Conservation (phyloP, 2,113 vertebrate species). For the Megalops atlanticus region DNA sequence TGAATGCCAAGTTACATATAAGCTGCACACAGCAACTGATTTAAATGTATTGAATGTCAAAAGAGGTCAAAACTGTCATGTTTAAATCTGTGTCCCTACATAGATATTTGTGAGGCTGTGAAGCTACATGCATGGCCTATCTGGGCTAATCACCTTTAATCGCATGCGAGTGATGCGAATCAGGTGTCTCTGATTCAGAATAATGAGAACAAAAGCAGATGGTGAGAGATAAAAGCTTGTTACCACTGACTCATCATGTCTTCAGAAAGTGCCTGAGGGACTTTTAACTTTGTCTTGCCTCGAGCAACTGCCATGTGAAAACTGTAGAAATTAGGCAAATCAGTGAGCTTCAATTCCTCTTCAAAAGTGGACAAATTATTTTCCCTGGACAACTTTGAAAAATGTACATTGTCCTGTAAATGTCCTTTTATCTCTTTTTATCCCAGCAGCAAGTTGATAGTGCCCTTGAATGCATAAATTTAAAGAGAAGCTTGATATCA, state of each 20-base stretch:
- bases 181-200: constrained; percentile 53
- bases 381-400: neutral
- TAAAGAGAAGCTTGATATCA: neutral
- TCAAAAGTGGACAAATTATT: constrained; percentile 43
- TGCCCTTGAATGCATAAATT: constrained; percentile 6
- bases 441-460: constrained; percentile 36
- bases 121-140: neutral
- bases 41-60: neutral
- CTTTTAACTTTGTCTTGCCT: constrained; percentile 53
- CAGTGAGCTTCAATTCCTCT: constrained; percentile 48
- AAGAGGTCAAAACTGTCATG: neutral
- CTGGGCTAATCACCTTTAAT: constrained; percentile 55
- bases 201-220: constrained; percentile 54
- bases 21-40: neutral
- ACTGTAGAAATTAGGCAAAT: constrained; percentile 46
- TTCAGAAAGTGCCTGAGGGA: constrained; percentile 48
- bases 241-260: constrained; percentile 44
- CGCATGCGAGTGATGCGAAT: constrained; percentile 54
- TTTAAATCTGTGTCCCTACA: neutral
- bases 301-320: constrained; percentile 36
- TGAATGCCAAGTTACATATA: neutral
- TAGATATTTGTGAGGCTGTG: constrained; percentile 13
- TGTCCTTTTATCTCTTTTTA: constrained; percentile 14
- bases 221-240: constrained; percentile 52
- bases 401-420: constrained; percentile 22